Base-by-base conservation (phyloP, 2,797 vertebrate genomes). In the Chromobotia macracanthus region DNA sequence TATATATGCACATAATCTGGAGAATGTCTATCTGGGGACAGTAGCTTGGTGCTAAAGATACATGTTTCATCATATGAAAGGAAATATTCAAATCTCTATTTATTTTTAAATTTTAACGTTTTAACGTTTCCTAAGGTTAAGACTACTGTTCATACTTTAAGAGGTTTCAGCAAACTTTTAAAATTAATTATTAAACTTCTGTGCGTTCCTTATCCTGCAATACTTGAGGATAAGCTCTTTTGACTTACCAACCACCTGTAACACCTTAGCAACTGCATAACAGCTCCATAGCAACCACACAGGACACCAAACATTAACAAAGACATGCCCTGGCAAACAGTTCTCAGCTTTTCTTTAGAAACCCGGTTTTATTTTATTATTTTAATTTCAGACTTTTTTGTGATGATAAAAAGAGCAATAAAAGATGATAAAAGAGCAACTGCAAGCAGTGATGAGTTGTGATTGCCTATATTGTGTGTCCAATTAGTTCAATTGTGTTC, bases 401-500 rank as follows among this genome's bases (percentile, higher is more conserved):
- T n/a, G n/a, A n/a, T n/a, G n/a, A n/a, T n/a, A n/a, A n/a, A n/a
- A n/a, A n/a, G n/a, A n/a, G n/a, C n/a, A n/a, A 16, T 13, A 2
- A 46, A 1, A 48, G 21, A 18, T 50, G 25, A 51, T 65, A 65
- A 53, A 53, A 53, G 60, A 75, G 19, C 5, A 65, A 21, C 18
- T 35, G 18, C 58, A 31, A 15, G 9, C n/a, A 23, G 50, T 53
- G 15, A n/a, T 66, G 0, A 1, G 25, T 44, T 55, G 21, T 66
- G 21, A 75, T 28, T 75, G 31, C 16, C 19, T 66, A 10, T 16
- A 66, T 55, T 75, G 31, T 41, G 31, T 64, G 46, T 31, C 51
- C 18, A 55, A 28, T 56, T 67, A 67, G 63, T 67, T 56, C 3
- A 7, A 76, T 76, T 76, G 51, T 76, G 35, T 66, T 35, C 28